Evolutionary conservation across 2,888 invertebrate genomes (phyloP).

Genomic region (Standfussiana lucernea): DNA sequence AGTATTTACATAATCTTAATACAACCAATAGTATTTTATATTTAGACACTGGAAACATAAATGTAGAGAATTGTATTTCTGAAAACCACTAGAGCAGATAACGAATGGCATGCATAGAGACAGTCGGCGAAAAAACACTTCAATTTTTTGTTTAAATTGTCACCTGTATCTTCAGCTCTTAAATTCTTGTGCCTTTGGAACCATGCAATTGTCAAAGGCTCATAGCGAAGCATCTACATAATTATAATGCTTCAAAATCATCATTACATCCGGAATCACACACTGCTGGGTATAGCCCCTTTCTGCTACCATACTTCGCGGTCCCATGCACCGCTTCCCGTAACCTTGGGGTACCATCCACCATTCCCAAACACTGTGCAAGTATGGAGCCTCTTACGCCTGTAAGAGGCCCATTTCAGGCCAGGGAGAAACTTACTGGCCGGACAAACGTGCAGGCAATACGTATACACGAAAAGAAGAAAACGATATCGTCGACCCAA

Average conservation of each 20-base stretch:
- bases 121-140: background rate
- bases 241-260: background rate
- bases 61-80: background rate
- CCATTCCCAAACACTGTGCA: background rate
- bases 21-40: constrained; percentile 8
- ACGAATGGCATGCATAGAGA: background rate
- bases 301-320: background rate
- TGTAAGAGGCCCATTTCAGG: background rate
- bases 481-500: background rate
- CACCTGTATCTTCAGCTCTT: background rate
- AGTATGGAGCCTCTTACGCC: background rate
- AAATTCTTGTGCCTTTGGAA: background rate
- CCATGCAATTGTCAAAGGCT: background rate
- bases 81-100: background rate
- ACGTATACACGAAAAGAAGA: background rate
- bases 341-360: background rate
- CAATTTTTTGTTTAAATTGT: background rate
- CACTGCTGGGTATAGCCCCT: background rate
- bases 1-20: background rate
- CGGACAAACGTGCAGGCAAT: background rate
- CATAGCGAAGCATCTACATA: background rate
- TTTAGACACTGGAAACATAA: background rate
- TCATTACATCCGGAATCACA: background rate
- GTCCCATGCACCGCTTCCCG: background rate
- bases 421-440: background rate